Evolutionary conservation across 2,797 vertebrate species (phyloP).

Genomic region (Chelmon rostratus): DNA sequence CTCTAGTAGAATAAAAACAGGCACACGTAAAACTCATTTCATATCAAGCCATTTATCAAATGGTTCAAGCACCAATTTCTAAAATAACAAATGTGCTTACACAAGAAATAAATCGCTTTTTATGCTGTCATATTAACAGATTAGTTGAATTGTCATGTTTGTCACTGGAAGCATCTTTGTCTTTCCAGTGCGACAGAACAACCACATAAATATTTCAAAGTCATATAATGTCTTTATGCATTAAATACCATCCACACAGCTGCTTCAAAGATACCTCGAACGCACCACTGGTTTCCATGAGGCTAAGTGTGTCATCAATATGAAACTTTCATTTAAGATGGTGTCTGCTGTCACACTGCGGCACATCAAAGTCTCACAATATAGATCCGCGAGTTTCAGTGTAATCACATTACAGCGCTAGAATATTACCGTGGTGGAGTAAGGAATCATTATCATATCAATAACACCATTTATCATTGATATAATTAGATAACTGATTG

Average conservation of each 20-base stretch:
- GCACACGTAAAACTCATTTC: neutral
- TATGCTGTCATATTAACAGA: constrained; percentile 3
- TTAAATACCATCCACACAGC: constrained; percentile 28
- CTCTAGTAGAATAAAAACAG: neutral
- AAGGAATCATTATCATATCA: constrained; percentile 66
- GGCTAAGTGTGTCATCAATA: constrained; percentile 58
- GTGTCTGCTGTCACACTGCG: constrained; percentile 52
- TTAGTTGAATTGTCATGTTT: constrained; percentile 46
- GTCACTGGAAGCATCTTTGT: constrained; percentile 37
- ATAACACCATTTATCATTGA: constrained; percentile 68
- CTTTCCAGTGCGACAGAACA: constrained; percentile 19
- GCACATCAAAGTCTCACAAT: constrained; percentile 42
- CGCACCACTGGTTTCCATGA: constrained; percentile 53
- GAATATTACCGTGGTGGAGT: constrained; percentile 26
- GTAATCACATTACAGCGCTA: constrained; percentile 54
- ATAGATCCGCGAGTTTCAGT: constrained; percentile 18
- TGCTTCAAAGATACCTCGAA: constrained; percentile 56
- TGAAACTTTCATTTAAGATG: constrained; percentile 65
- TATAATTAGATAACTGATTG: constrained; percentile 67
- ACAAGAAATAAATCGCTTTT: neutral
- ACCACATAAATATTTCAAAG: constrained; percentile 57
- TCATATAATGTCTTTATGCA: constrained; percentile 33
- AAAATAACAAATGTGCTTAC: constrained; percentile 36
- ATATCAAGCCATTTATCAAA: neutral
- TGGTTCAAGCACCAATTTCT: neutral